Evolutionary conservation across 2,113 vertebrate genomes (phyloP).

Genomic region (Oceanodroma tethys): DNA sequence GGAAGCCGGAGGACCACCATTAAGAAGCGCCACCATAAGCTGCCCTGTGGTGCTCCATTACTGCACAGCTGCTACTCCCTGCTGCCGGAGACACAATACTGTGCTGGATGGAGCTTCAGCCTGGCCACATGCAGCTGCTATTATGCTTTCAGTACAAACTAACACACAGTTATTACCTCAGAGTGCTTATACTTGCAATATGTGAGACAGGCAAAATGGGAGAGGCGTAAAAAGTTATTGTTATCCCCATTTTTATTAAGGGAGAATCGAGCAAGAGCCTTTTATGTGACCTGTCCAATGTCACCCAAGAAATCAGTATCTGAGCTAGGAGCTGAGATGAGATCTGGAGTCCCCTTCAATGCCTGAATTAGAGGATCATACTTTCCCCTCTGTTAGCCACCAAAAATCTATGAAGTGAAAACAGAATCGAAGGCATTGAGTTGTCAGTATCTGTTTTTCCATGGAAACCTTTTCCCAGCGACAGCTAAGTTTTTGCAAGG

Average conservation of each 20-base stretch:
- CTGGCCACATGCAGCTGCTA: not conserved
- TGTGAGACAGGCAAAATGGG: not conserved
- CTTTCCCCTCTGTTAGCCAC: not conserved
- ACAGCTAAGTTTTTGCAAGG: not conserved
- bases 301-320: not conserved
- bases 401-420: not conserved
- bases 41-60: not conserved
- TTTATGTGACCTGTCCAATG: not conserved
- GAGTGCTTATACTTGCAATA: not conserved
- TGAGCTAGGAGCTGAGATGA: not conserved
- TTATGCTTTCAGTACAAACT: not conserved
- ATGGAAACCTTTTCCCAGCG: constrained; percentile 15
- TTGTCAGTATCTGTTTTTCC: constrained; percentile 12
- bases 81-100: not conserved
- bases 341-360: not conserved
- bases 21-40: not conserved
- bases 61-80: not conserved
- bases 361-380: not conserved
- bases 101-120: not conserved
- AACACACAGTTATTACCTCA: not conserved
- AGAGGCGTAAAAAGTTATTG: not conserved
- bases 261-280: not conserved
- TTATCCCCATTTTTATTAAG: not conserved
- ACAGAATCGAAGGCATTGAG: not conserved
- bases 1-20: not conserved